phyloP scores from a whole-genome alignment of 2,888 invertebrate species.

The Ctenicera cuprea region DNA sequence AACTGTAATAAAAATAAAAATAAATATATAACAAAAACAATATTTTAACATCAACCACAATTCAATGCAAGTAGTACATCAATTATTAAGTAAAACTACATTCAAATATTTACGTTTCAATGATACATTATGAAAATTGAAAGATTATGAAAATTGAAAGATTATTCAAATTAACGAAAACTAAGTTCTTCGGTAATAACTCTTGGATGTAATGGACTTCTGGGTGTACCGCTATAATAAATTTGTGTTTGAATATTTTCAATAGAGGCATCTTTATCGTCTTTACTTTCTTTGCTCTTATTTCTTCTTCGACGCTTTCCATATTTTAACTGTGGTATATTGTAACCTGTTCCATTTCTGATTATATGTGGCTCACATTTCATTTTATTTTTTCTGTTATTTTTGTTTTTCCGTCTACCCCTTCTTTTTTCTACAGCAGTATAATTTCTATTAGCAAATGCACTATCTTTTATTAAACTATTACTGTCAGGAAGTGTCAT shows the following conservation, averaged over 20 bases:
- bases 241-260: slow-evolving; percentile 74
- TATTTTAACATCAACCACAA: no score
- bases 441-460: slow-evolving; percentile 59
- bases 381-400: slow-evolving; percentile 71
- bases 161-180: slow-evolving; percentile 33
- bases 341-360: slow-evolving; percentile 49
- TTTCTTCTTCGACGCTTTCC: slow-evolving; percentile 72
- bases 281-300: slow-evolving; percentile 72
- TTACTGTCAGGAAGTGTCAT: slow-evolving; percentile 46
- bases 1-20: no score
- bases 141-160: background rate
- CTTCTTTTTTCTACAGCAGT: slow-evolving; percentile 54
- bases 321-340: slow-evolving; percentile 59
- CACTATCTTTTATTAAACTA: slow-evolving; percentile 51
- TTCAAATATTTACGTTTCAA: background rate
- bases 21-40: no score
- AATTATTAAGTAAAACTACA: background rate
- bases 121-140: no score
- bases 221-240: slow-evolving; percentile 75
- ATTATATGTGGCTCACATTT: slow-evolving; percentile 45
- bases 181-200: slow-evolving; percentile 75
- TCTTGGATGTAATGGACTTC: slow-evolving; percentile 77
- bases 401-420: slow-evolving; percentile 62
- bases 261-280: slow-evolving; percentile 64
- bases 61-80: no score